These are phyloP conservation scores for Echinarachnius parma DNA, from an alignment of 53 echinoderm and acorn worm species.

Conservation along the genomic window DNA sequence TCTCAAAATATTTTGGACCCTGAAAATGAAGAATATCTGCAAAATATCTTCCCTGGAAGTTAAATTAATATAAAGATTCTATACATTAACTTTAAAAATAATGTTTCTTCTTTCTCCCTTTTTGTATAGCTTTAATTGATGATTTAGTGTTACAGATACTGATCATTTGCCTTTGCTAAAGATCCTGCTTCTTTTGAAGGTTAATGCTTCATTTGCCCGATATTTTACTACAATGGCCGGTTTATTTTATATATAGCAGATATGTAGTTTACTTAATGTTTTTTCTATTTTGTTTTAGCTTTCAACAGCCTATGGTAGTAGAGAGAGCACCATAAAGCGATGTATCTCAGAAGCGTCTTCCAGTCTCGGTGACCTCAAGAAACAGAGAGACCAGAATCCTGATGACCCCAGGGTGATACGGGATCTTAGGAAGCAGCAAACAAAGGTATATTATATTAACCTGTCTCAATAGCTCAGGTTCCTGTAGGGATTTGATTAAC, in stretches of 20 bases:
- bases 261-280: background rate
- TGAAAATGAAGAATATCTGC: no score
- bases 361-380: constrained; percentile 50
- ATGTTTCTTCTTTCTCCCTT: background rate
- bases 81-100: background rate
- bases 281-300: constrained; percentile 46
- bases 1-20: no score
- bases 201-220: no score
- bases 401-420: constrained; percentile 64
- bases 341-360: constrained; percentile 70
- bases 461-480: no score
- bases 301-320: constrained; percentile 52
- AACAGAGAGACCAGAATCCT: constrained; percentile 63
- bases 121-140: no score
- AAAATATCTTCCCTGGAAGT: no score
- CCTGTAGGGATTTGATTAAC: no score
- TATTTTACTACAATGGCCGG: background rate
- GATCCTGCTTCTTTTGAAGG: no score
- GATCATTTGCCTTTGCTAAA: no score
- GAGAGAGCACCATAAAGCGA: constrained; percentile 68
- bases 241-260: background rate
- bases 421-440: constrained; percentile 72
- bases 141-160: no score
- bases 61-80: no score
- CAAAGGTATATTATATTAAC: constrained; percentile 77